Percentiles rank a stretch among this genome's conserved stretches.
phyloP scores from a whole-genome alignment of 2,888 invertebrate genomes.

The Coenonympha arcania region DNA sequence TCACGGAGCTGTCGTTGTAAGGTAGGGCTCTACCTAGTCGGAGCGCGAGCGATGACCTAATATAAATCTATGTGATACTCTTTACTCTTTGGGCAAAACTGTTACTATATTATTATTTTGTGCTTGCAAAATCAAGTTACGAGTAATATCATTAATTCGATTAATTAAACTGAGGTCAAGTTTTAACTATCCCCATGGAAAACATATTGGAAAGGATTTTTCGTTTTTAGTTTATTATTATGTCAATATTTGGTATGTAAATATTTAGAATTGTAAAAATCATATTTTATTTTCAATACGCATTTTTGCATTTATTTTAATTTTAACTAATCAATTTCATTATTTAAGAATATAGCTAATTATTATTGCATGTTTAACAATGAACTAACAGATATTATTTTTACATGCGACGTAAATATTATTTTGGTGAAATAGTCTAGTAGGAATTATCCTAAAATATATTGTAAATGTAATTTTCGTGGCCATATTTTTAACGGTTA shows the following conservation, averaged over 20 bases:
- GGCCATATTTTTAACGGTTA: conserved; percentile 15
- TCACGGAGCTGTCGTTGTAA: too few relatives aligned
- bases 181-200: too few relatives aligned
- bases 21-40: too few relatives aligned
- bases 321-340: not conserved
- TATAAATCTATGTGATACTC: too few relatives aligned
- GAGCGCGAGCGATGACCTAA: too few relatives aligned
- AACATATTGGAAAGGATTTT: too few relatives aligned
- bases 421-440: not conserved
- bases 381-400: not conserved
- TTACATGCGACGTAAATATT: not conserved
- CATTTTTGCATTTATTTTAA: conserved; percentile 18
- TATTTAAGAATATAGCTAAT: not conserved
- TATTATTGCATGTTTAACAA: not conserved
- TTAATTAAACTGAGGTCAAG: too few relatives aligned
- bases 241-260: conserved; percentile 22
- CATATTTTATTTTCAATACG: conserved; percentile 10
- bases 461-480: conserved; percentile 8
- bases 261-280: conserved; percentile 13
- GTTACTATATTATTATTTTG: too few relatives aligned
- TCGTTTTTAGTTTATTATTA: not conserved
- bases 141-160: too few relatives aligned
- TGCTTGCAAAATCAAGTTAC: too few relatives aligned
- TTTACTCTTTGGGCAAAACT: too few relatives aligned
- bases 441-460: not conserved